Evolutionary conservation across 2,113 vertebrate genomes (phyloP), one percentile per base, ranked within the genome.

Genomic region (Ceratotherium simum): DNA sequence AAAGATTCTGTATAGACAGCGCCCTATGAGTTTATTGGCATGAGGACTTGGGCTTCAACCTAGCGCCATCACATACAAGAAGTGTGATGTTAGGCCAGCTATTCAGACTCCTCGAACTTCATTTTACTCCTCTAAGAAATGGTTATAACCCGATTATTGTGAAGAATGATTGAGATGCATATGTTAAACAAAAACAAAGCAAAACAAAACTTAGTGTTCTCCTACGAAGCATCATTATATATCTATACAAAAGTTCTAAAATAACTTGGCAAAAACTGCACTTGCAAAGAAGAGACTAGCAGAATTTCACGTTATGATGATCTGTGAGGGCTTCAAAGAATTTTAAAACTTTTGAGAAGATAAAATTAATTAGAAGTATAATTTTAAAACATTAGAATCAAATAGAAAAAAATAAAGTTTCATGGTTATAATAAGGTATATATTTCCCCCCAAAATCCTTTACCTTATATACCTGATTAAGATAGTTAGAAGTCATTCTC

Each of bases 301-400:
- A 85, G 23, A 62, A 90, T 82, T 90, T 69, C 87, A 82, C 54
- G 29, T 70, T 94, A 36, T 33, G 14, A 23, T 62, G 78, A 94
- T 54, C 58, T 79, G 18, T 31, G 33, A 95, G n/a, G 14, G 8
- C 51, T 91, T 86, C 39, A 56, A 79, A 42, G 60, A 89, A 85
- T 54, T 96, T 62, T 13, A 39, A 79, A 46, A 70, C 18, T n/a
- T 79, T 54, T 8, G 33, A 25, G 39, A 46, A 73, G 29, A 13
- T 97, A 48, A 88, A 82, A 48, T 86, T 64, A 92, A 48, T 48
- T 83, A 70, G 21, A 84, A 93, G 14, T 64, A 70, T 69, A 48
- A 80, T 86, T 85, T 96, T 81, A 93, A 82, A 82, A 65, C 51
- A 51, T 18, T 18, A 67, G 16, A 91, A 80, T 89, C 95, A 79